phyloP scores from a whole-genome alignment of 1,140 invertebrate genomes.

The Heliothis subflexa region DNA sequence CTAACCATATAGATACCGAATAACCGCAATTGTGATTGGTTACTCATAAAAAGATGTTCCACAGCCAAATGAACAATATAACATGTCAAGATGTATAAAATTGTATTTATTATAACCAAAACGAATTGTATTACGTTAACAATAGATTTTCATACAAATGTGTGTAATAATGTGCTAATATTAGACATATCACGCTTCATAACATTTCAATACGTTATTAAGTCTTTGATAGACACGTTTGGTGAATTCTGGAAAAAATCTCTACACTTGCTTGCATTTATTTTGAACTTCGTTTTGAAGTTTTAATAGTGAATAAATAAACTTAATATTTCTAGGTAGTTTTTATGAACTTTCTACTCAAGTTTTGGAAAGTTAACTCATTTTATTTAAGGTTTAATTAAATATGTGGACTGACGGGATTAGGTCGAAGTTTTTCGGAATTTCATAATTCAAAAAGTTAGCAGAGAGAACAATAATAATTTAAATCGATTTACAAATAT shows the following conservation, averaged over 20 bases:
- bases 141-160: constrained; percentile 23
- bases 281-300: neutral
- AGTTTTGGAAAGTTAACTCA: neutral
- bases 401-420: no score
- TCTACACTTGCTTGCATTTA: constrained; percentile 30
- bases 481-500: no score
- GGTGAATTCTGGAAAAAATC: constrained; percentile 4
- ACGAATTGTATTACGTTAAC: neutral
- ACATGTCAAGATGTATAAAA: neutral
- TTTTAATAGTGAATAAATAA: neutral
- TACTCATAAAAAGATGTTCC: no score
- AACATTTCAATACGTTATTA: constrained; percentile 9
- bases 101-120: no score
- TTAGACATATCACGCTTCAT: constrained; percentile 26
- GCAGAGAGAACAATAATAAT: no score
- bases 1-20: no score
- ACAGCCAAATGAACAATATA: neutral
- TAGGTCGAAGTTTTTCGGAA: no score
- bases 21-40: no score
- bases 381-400: no score
- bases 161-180: neutral
- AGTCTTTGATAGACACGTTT: constrained; percentile 10
- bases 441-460: no score
- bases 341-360: neutral
- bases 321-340: no score